Conservation (phyloP, 1,140 invertebrate species). For the Platyscapa corneri region DNA sequence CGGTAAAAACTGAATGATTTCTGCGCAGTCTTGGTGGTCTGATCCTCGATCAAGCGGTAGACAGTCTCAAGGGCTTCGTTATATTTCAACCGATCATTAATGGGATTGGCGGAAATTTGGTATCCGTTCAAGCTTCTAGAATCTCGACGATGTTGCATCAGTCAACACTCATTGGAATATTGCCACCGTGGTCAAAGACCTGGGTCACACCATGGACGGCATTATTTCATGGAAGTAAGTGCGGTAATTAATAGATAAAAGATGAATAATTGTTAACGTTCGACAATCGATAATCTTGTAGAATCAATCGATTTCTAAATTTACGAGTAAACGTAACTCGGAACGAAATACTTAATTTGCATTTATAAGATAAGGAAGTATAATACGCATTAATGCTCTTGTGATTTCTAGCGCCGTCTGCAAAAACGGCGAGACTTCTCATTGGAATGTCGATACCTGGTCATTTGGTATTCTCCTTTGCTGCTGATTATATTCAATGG, state of each 20-base stretch:
- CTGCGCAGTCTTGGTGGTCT: slow-evolving; percentile 83
- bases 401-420: slow-evolving; percentile 78
- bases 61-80: slow-evolving; percentile 85
- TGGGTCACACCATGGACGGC: slow-evolving; percentile 87
- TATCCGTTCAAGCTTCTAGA: slow-evolving; percentile 96
- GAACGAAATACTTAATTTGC: not conserved
- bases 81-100: slow-evolving; percentile 95
- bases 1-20: slow-evolving; percentile 13
- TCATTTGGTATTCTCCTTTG: slow-evolving; percentile 91
- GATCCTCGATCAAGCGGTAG: slow-evolving; percentile 85
- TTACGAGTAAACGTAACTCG: too few relatives aligned
- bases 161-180: slow-evolving; percentile 83
- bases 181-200: slow-evolving; percentile 84
- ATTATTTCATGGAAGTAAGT: slow-evolving; percentile 85
- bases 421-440: slow-evolving; percentile 89
- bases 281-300: too few relatives aligned
- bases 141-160: slow-evolving; percentile 95
- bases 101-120: slow-evolving; percentile 97
- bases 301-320: too few relatives aligned
- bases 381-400: slow-evolving; percentile 36
- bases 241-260: not conserved
- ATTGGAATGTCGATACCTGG: slow-evolving; percentile 92
- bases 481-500: slow-evolving; percentile 83
- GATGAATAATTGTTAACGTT: too few relatives aligned
- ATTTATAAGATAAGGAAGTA: not conserved